A percentile compares a stretch with the other conserved stretches of the same genome.
Conservation (phyloP, 2,113 vertebrate genomes). For the Chunga burmeisteri region DNA sequence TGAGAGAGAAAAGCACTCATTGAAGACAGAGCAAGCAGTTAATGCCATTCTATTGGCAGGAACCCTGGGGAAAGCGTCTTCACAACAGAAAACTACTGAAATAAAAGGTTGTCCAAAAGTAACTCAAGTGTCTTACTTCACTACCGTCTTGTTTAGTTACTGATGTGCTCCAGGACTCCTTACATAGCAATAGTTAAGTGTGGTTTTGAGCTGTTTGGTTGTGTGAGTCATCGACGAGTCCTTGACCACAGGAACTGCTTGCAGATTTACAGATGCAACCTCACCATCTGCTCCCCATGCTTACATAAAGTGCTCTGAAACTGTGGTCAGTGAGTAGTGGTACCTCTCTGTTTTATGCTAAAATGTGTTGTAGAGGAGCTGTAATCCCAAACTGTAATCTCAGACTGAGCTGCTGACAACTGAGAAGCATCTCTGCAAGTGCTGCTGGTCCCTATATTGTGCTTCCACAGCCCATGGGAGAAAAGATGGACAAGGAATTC, state of each 20-base stretch:
- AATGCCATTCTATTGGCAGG: neutral
- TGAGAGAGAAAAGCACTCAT: neutral
- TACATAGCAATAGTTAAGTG: neutral
- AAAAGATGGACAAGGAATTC: neutral
- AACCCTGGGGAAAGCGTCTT: neutral
- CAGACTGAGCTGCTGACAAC: neutral
- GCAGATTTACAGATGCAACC: neutral
- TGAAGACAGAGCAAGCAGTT: neutral
- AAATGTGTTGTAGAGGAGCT: neutral
- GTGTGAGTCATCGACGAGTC: neutral
- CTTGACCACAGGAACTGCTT: neutral
- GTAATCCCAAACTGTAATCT: neutral
- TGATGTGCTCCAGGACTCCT: neutral
- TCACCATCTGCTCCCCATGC: neutral
- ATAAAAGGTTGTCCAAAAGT: neutral
- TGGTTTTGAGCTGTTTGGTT: neutral
- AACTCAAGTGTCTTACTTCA: neutral
- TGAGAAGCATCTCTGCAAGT: accelerated
- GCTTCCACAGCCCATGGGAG: neutral
- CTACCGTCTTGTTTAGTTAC: neutral
- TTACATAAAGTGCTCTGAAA: neutral
- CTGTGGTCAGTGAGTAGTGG: neutral
- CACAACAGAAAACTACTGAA: neutral
- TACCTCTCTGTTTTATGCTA: neutral
- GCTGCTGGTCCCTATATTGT: neutral